Base-by-base conservation (phyloP, 1,140 invertebrate genomes). In the Drosophila nebulosa region DNA sequence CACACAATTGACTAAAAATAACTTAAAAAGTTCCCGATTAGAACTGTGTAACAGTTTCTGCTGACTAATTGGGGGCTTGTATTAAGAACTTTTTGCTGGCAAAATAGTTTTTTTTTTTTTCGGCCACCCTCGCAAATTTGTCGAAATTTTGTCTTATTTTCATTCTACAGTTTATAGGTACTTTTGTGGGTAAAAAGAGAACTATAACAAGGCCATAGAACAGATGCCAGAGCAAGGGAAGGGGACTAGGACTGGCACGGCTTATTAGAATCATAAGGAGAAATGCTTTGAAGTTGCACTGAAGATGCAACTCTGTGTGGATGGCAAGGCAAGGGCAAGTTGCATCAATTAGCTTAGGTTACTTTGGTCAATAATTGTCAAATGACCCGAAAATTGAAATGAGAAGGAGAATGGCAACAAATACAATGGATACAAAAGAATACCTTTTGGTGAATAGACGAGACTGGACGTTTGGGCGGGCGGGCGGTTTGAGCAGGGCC, bases 201-300 rank as follows among this genome's bases (percentile, higher is more conserved):
- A 71, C 64, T 64, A 72, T 70, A 52, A 56, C 66, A 62, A 46
- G 57, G 66, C 24, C 52, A 68, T 24, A 61, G 58, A 30, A 7
- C 22, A 51, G 55, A 22, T 10, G 27, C 9, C 3, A 32, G 30
- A 18, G 16, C 1, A 7, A 2, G 18, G 2, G 39, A 7, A 21
- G 5, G 1, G 4, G 39, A 16, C 14, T 5, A 7, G 39, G 3
- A 21, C 1, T 46, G 39, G 18, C 39, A 46, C 16, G 4, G 39
- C 60, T 74, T 42, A 74, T 64, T 64, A 64, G 74, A 74, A 72
- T 74, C 56, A 52, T 30, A 60, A 64, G 62, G 62, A 69, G 69
- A 67, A 56, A 21, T 35, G 50, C 74, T 83, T 81, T 81, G 79
- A 83, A 80, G 78, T 76, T 36, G 52, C 14, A 10, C 42, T 27